These are phyloP conservation scores for Zaprionus obscuricornis DNA, from an alignment of 2,888 invertebrate genomes.

Conservation along the genomic window DNA sequence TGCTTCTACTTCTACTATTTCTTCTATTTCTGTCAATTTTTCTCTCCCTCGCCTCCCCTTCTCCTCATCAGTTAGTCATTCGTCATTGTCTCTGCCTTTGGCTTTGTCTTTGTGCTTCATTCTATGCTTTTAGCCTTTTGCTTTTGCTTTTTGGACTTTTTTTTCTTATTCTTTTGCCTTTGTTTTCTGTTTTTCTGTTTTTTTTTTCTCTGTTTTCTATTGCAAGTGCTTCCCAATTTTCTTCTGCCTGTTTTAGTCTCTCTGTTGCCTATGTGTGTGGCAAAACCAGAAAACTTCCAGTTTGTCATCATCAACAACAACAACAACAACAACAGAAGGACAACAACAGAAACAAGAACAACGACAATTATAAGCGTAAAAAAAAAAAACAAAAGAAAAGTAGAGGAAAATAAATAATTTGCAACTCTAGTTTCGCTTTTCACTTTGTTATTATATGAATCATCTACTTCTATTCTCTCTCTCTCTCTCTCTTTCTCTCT, in stretches of 20 bases:
- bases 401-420: constrained; percentile 29
- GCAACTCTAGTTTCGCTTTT: constrained; percentile 51
- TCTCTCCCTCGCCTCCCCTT: neutral
- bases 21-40: constrained; percentile 8
- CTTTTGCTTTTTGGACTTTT: too few species aligned
- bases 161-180: constrained; percentile 24
- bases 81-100: neutral
- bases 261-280: too few species aligned
- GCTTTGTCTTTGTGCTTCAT: neutral
- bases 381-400: constrained; percentile 2
- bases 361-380: neutral
- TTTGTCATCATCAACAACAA: too few species aligned
- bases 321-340: constrained; percentile 7
- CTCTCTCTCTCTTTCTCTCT: neutral
- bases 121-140: too few species aligned
- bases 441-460: too few species aligned
- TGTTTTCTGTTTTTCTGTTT: constrained; percentile 24
- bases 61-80: neutral
- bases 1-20: constrained; percentile 4
- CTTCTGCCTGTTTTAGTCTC: constrained; percentile 10
- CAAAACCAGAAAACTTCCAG: constrained; percentile 59
- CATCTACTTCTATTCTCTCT: constrained; percentile 6
- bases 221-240: constrained; percentile 57
- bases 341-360: constrained; percentile 6
- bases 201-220: constrained; percentile 29